Evolutionary conservation across 2,113 vertebrate genomes (phyloP).

Genomic region (Tachysurus fulvidraco): DNA sequence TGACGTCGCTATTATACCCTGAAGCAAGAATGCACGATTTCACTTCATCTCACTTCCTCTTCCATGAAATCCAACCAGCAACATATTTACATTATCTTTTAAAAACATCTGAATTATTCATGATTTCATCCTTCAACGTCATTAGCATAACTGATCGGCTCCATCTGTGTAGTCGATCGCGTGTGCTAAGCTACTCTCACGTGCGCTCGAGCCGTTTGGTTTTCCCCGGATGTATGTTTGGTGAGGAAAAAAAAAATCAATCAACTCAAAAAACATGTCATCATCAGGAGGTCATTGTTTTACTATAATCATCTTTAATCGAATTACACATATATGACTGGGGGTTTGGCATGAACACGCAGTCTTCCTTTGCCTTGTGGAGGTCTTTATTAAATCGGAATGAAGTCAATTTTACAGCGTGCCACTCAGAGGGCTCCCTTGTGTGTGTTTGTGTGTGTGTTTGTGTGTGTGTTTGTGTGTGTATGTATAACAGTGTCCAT

Average conservation of each 20-base stretch:
- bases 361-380: neutral
- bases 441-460: slow-evolving; percentile 45
- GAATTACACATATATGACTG: slow-evolving; percentile 13
- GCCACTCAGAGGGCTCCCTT: slow-evolving; percentile 14
- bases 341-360: slow-evolving; percentile 38
- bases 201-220: neutral
- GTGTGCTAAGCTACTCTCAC: neutral
- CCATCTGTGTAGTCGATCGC: slow-evolving; percentile 54
- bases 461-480: slow-evolving; percentile 43
- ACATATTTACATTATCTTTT: slow-evolving; percentile 77
- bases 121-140: slow-evolving; percentile 74
- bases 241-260: neutral
- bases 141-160: slow-evolving; percentile 68
- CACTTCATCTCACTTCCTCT: slow-evolving; percentile 67
- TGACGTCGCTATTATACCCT: neutral
- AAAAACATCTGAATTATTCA: slow-evolving; percentile 81
- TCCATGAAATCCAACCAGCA: slow-evolving; percentile 50
- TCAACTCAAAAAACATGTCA: slow-evolving; percentile 22
- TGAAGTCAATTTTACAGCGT: slow-evolving; percentile 25
- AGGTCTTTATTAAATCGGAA: slow-evolving; percentile 31
- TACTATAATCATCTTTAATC: slow-evolving; percentile 34
- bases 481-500: slow-evolving; percentile 15
- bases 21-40: neutral
- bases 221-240: slow-evolving; percentile 25
- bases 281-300: slow-evolving; percentile 12